Base-by-base conservation (phyloP, 2,888 invertebrate species). In the Drosophila bunnanda region DNA sequence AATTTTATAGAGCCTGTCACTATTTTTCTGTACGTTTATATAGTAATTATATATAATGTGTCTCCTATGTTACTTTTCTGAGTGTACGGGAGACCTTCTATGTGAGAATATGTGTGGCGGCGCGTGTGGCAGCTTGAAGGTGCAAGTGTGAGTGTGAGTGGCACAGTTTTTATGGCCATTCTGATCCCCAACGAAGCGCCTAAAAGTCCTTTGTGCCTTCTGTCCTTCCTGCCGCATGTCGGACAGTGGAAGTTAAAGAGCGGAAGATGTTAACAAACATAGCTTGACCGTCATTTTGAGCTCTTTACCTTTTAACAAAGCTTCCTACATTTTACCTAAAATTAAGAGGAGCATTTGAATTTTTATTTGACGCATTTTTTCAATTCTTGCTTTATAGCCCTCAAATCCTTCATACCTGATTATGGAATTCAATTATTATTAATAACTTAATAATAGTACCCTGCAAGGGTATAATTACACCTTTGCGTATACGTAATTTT, bases 181-280 rank as follows among this genome's bases (percentile, higher is more conserved):
- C 68, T 79, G 85, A 82, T 73, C 80, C 82, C 71, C 70, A 71
- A 71, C 85, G 70, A 80, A 82, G 71, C 88, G 62, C 59, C 70
- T 71, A 67, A 84, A 82, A 82, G 76, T 86, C 80, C 73, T 79
- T 60, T 75, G 69, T 70, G 66, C 38, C 64, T 43, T 30, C 53
- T 57, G 54, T 76, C 34, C 54, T 22, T 34, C 10, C 50, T 52
- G 30, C 30, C 28, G 22, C 41, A 56, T 34, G 48, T 5, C 9
- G 22, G 41, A 28, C 34, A n/a, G 22, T 36, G 66, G 32, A n/a
- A 22, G 15, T 41, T 20, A 36, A 65, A n/a, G 34, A n/a, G 28
- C 32, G 34, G n/a, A 62, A 48, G 48, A 48, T 41, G 64, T 28
- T 50, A 30, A 32, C 20, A 62, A 38, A 20, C 61, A 4, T 25